phyloP scores from a whole-genome alignment of 2,888 invertebrate species.

The Trissolcus brochymenae region DNA sequence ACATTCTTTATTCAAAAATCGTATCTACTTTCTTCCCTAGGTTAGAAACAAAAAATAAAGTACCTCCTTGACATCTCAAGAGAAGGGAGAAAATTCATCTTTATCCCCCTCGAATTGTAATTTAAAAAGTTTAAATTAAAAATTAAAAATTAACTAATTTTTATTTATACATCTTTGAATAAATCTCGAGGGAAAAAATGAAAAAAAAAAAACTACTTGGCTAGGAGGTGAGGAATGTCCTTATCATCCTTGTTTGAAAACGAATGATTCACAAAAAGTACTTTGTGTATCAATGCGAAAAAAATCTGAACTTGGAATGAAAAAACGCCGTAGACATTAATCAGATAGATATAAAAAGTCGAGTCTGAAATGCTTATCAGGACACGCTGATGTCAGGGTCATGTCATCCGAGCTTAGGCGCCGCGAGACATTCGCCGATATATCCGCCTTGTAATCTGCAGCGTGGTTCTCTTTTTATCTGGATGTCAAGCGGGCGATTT shows the following conservation, averaged over 20 bases:
- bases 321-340: slow-evolving; percentile 57
- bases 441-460: slow-evolving; percentile 52
- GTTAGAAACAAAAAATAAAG: too few species aligned
- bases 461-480: slow-evolving; percentile 46
- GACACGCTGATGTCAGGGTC: slow-evolving; percentile 59
- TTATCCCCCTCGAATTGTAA: too few species aligned
- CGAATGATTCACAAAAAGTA: not conserved
- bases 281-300: not conserved
- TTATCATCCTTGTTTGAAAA: not conserved
- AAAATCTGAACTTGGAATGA: slow-evolving; percentile 2
- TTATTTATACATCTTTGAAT: too few species aligned
- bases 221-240: too few species aligned
- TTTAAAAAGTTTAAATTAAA: too few species aligned
- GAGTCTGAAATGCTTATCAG: slow-evolving; percentile 62
- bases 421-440: slow-evolving; percentile 59
- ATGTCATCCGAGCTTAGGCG: slow-evolving; percentile 60
- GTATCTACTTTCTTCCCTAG: too few species aligned
- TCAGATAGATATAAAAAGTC: slow-evolving; percentile 66
- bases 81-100: too few species aligned
- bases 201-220: too few species aligned
- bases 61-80: too few species aligned
- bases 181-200: too few species aligned
- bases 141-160: too few species aligned
- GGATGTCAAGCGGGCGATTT: slow-evolving; percentile 47
- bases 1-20: too few species aligned